These are phyloP conservation scores for Tinea trinotella DNA, from an alignment of 2,888 invertebrate genomes.

Conservation along the genomic window DNA sequence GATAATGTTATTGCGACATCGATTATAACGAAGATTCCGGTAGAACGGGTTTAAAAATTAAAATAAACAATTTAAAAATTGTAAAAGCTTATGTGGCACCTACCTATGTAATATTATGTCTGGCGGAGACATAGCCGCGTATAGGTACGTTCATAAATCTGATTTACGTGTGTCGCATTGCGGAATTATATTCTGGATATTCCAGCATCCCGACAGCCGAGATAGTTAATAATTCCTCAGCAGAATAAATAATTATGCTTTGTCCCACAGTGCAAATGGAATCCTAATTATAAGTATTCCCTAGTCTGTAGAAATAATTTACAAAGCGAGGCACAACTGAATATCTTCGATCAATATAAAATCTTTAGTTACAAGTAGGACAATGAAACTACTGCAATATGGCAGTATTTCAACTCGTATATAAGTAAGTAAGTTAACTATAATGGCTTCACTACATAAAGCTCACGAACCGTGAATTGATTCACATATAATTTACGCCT, in stretches of 20 bases:
- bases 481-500: constrained; percentile 4
- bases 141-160: constrained; percentile 7
- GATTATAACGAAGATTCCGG: constrained; percentile 17
- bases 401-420: neutral
- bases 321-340: too few species aligned
- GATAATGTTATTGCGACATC: constrained; percentile 19
- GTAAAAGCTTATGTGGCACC: neutral
- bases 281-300: neutral
- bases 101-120: neutral
- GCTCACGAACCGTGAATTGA: neutral
- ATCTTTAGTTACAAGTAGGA: neutral
- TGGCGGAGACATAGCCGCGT: neutral
- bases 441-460: neutral
- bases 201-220: neutral
- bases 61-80: constrained; percentile 10
- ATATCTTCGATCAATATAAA: neutral
- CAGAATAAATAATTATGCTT: neutral
- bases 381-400: neutral
- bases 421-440: neutral
- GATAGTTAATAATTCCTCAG: neutral
- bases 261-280: neutral
- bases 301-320: neutral
- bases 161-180: constrained; percentile 10
- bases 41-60: constrained; percentile 10
- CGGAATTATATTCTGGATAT: constrained; percentile 2